A percentile compares a stretch with the other conserved stretches of the same genome.
phyloP scores from a whole-genome alignment of 2,888 invertebrate species.

The Drosophila percnosoma region DNA sequence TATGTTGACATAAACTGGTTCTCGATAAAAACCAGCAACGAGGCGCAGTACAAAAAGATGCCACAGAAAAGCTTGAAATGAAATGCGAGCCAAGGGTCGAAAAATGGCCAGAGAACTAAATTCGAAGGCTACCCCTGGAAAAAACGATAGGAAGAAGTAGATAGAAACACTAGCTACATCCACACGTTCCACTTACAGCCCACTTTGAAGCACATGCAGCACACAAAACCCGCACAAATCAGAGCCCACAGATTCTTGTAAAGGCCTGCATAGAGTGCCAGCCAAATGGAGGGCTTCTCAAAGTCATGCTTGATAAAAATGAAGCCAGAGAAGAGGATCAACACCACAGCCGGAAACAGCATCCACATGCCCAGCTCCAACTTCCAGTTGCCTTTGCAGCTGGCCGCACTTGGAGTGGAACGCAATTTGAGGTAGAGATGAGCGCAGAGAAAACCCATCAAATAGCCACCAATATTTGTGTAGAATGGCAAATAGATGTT shows the following conservation, averaged over 20 bases:
- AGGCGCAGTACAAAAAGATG: conserved; percentile 74
- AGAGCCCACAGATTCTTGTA: conserved; percentile 84
- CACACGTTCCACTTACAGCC: conserved; percentile 76
- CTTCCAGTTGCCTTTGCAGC: conserved; percentile 45
- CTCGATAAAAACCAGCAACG: conserved; percentile 58
- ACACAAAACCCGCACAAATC: conserved; percentile 74
- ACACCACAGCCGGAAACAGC: conserved; percentile 46
- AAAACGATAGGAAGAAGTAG: background rate
- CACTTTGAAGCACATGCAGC: conserved; percentile 76
- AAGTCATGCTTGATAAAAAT: conserved; percentile 81
- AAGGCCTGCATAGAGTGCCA: conserved; percentile 84
- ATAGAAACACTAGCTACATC: background rate
- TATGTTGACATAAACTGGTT: conserved; percentile 73
- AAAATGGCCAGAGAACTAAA: conserved; percentile 70
- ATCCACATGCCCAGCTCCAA: conserved; percentile 66
- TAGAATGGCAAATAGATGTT: conserved; percentile 80
- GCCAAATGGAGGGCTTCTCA: conserved; percentile 79
- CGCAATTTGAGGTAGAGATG: conserved; percentile 66
- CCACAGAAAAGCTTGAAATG: conserved; percentile 82
- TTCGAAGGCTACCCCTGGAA: conserved; percentile 71
- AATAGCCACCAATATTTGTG: conserved; percentile 82
- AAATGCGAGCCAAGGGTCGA: conserved; percentile 74
- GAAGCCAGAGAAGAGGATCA: conserved; percentile 68
- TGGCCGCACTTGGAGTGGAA: background rate
- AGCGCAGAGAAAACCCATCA: conserved; percentile 76